Evolutionary conservation across 1,140 invertebrate genomes (phyloP).

Genomic region (Cyrtorhinus lividipennis): DNA sequence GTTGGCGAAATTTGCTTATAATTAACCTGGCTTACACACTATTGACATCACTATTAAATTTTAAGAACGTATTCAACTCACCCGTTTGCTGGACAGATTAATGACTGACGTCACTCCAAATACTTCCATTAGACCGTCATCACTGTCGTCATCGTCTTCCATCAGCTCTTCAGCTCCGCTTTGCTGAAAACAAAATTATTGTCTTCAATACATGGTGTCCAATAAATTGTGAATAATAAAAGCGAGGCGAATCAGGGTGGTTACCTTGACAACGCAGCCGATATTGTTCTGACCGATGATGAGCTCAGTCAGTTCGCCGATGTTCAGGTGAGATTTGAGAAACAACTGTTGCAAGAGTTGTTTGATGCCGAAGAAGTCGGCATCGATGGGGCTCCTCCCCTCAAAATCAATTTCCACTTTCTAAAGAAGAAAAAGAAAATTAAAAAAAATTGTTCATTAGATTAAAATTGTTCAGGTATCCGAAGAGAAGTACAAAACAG

Average conservation of each 20-base stretch:
- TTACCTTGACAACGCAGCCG: slow-evolving; percentile 74
- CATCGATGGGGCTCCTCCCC: slow-evolving; percentile 57
- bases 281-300: slow-evolving; percentile 72
- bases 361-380: slow-evolving; percentile 72
- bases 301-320: slow-evolving; percentile 57
- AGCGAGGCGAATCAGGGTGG: too few relatives aligned
- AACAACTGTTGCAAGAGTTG: slow-evolving; percentile 66
- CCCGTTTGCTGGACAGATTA: slow-evolving; percentile 60
- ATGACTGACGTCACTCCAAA: slow-evolving; percentile 68
- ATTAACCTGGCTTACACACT: too few relatives aligned
- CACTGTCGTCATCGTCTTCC: slow-evolving; percentile 45
- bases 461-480: not conserved
- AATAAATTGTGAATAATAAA: too few relatives aligned
- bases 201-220: too few relatives aligned
- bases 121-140: slow-evolving; percentile 53
- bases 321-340: slow-evolving; percentile 63
- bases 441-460: not conserved
- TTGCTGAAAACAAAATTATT: slow-evolving; percentile 25
- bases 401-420: slow-evolving; percentile 71
- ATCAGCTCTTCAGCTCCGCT: slow-evolving; percentile 37
- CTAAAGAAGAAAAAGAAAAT: slow-evolving; percentile 30
- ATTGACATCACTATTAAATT: too few relatives aligned
- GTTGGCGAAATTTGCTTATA: too few relatives aligned
- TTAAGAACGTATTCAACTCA: too few relatives aligned
- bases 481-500: not conserved